A percentile compares a stretch with the other conserved stretches of the same genome.
Evolutionary conservation across 2,113 vertebrate species (phyloP).

Genomic region (Planiliza haematocheilus): DNA sequence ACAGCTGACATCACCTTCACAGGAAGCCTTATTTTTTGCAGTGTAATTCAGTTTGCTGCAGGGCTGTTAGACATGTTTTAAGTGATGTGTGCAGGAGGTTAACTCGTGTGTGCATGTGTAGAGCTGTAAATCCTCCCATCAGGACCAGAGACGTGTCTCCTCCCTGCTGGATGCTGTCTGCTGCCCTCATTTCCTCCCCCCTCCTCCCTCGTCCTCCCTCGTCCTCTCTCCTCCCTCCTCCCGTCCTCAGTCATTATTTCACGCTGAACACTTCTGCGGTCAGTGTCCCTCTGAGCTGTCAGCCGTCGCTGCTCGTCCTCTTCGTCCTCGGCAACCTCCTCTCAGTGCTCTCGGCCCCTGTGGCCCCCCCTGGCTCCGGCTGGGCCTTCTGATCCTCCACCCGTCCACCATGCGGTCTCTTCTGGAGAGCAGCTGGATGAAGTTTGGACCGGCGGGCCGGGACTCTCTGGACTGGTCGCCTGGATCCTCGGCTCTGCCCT

Average conservation of each 20-base stretch:
- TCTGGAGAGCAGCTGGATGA: conserved; percentile 88
- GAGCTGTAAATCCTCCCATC: conserved; percentile 40
- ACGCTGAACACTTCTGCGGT: conserved; percentile 28
- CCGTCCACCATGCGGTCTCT: conserved; percentile 84
- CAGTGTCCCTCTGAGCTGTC: conserved; percentile 37
- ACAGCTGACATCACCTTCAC: too few species aligned
- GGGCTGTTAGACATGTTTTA: too few species aligned
- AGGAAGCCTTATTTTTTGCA: too few species aligned
- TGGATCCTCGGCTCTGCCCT: conserved; percentile 80
- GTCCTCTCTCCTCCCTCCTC: not conserved
- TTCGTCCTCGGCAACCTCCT: not conserved
- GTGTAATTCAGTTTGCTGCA: too few species aligned
- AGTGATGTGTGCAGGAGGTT: too few species aligned
- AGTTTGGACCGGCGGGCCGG: conserved; percentile 89
- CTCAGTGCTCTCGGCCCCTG: not conserved
- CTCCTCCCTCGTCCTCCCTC: not conserved
- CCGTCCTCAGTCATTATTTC: conserved; percentile 11
- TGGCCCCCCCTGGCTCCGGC: conserved; percentile 15
- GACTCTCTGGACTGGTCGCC: conserved; percentile 89
- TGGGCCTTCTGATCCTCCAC: conserved; percentile 33
- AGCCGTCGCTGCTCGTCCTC: not conserved
- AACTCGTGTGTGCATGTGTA: too few species aligned
- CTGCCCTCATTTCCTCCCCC: conserved; percentile 44
- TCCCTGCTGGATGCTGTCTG: conserved; percentile 52
- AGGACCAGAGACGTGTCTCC: conserved; percentile 46